A percentile compares a stretch with the other conserved stretches of the same genome.
Evolutionary conservation across 2,113 vertebrate genomes (phyloP).

Genomic region (Seriola quinqueradiata): DNA sequence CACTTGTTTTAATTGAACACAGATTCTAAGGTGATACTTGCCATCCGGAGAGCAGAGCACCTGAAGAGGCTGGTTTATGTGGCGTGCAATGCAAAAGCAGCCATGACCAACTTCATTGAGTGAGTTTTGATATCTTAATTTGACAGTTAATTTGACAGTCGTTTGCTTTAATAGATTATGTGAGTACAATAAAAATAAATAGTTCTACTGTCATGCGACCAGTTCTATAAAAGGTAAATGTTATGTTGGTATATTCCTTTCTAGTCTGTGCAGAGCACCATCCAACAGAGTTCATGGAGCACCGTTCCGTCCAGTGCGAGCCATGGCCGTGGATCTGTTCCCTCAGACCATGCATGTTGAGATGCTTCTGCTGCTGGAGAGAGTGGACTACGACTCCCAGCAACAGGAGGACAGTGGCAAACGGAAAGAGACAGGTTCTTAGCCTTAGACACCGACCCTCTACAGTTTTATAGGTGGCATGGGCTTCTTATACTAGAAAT

Average conservation of each 20-base stretch:
- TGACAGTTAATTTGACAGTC: not conserved
- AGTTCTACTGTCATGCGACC: not conserved
- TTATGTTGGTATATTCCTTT: not conserved
- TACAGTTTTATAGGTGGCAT: not conserved
- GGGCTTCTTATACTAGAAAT: not conserved
- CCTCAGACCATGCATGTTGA: constrained; percentile 96
- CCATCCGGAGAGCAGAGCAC: constrained; percentile 91
- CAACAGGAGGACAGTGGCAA: constrained; percentile 17
- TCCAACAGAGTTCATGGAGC: constrained; percentile 94
- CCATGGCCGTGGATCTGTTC: constrained; percentile 95
- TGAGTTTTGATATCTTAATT: constrained; percentile 82
- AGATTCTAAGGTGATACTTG: constrained; percentile 97
- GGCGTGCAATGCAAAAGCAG: constrained; percentile 95
- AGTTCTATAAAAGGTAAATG: not conserved
- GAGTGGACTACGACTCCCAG: constrained; percentile 83
- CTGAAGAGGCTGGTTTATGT: constrained; percentile 94
- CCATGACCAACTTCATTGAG: constrained; percentile 97
- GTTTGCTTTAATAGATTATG: not conserved
- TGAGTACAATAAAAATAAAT: not conserved
- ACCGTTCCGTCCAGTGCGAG: constrained; percentile 89
- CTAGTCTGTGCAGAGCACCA: constrained; percentile 89
- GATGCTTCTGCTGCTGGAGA: constrained; percentile 92
- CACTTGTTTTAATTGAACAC: not conserved
- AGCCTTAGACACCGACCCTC: not conserved
- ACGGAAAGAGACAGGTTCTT: constrained; percentile 12